phyloP scores from a whole-genome alignment of 1,140 invertebrate genomes.

The Aphaenogaster floridana region DNA sequence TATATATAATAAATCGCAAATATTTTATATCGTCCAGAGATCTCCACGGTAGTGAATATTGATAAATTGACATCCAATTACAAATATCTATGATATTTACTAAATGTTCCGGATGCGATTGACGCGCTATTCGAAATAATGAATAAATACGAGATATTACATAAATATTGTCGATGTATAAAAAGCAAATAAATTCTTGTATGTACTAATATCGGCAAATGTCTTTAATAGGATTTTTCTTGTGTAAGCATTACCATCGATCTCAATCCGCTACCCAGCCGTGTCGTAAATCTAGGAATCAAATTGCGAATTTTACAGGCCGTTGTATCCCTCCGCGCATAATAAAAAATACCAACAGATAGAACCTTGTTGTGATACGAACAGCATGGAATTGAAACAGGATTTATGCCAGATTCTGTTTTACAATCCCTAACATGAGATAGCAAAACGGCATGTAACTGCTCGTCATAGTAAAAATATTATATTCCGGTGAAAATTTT shows the following conservation, averaged over 20 bases:
- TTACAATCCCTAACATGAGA: conserved; percentile 34
- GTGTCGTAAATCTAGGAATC: conserved; percentile 48
- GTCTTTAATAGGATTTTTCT: conserved; percentile 22
- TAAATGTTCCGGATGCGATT: not conserved
- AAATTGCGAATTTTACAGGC: conserved; percentile 52
- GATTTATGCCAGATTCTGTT: conserved; percentile 52
- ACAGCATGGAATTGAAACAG: conserved; percentile 35
- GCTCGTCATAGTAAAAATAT: not conserved
- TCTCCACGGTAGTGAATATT: not conserved
- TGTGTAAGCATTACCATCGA: not conserved
- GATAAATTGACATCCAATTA: not conserved
- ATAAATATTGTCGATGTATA: not conserved
- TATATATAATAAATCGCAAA: not conserved
- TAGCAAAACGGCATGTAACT: conserved; percentile 14
- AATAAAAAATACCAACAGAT: conserved; percentile 54
- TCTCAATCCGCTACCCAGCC: not conserved
- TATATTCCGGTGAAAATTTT: not conserved
- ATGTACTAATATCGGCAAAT: not conserved
- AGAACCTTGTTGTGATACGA: conserved; percentile 15
- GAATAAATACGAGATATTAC: not conserved
- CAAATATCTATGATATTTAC: not conserved
- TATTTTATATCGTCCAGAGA: not conserved
- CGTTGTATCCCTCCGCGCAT: conserved; percentile 33
- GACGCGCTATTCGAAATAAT: not conserved
- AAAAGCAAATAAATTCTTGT: not conserved